A percentile compares a stretch with the other conserved stretches of the same genome.
Evolutionary conservation across 1,140 invertebrate genomes (phyloP).

Genomic region (Euura lappo): DNA sequence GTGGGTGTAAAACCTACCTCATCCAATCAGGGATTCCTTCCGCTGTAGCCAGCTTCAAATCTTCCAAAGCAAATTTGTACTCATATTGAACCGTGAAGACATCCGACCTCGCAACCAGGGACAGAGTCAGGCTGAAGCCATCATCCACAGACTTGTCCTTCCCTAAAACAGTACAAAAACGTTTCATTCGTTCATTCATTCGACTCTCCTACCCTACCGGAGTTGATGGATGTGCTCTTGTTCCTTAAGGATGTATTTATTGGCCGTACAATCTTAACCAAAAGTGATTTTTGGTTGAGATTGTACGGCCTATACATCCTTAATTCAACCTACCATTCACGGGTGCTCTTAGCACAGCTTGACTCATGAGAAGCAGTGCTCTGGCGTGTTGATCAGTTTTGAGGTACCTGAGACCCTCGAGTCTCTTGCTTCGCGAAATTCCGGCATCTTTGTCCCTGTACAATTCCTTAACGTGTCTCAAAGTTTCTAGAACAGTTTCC

Average conservation of each 20-base stretch:
- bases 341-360: slow-evolving; percentile 70
- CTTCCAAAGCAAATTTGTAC: slow-evolving; percentile 63
- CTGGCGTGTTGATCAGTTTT: slow-evolving; percentile 59
- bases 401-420: slow-evolving; percentile 57
- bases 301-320: too few species aligned
- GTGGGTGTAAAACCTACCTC: background rate
- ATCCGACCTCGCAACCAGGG: slow-evolving; percentile 65
- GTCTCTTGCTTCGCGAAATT: slow-evolving; percentile 56
- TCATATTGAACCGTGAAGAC: slow-evolving; percentile 61
- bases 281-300: too few species aligned
- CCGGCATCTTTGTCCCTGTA: slow-evolving; percentile 63
- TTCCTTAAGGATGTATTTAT: too few species aligned
- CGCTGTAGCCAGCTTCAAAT: slow-evolving; percentile 67
- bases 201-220: too few species aligned
- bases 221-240: too few species aligned
- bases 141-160: slow-evolving; percentile 61
- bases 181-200: background rate
- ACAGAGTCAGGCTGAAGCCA: slow-evolving; percentile 66
- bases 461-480: slow-evolving; percentile 63
- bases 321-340: slow-evolving; percentile 49
- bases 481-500: slow-evolving; percentile 59
- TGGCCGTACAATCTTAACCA: too few species aligned
- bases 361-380: slow-evolving; percentile 65
- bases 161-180: slow-evolving; percentile 45
- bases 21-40: slow-evolving; percentile 58